Percentiles rank a stretch among this genome's conserved stretches.
These are phyloP conservation scores for Anthopleura xanthogrammica DNA, from an alignment of 92 coral and sea anemone species.

Conservation along the genomic window DNA sequence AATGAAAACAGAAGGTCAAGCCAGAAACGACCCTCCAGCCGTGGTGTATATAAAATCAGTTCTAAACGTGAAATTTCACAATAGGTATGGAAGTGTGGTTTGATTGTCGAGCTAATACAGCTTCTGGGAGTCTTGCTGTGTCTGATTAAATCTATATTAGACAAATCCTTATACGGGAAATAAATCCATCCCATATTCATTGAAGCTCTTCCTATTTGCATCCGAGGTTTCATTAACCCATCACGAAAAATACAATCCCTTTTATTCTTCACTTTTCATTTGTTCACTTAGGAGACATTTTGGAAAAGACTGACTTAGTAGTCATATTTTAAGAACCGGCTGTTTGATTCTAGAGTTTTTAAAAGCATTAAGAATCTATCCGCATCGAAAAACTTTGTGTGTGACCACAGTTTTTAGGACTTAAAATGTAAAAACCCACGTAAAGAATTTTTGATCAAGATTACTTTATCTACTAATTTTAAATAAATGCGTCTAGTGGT, in stretches of 20 bases:
- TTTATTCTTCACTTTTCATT: too few species aligned
- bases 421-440: neutral
- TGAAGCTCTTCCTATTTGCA: neutral
- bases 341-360: too few species aligned
- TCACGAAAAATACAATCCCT: neutral
- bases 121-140: neutral
- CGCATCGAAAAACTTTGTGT: neutral
- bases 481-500: neutral
- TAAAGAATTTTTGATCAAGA: neutral
- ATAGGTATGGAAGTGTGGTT: neutral
- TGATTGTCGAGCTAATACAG: neutral
- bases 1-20: too few species aligned
- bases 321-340: too few species aligned
- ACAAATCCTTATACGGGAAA: neutral
- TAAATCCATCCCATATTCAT: neutral
- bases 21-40: too few species aligned
- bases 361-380: too few species aligned
- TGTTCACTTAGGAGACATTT: too few species aligned
- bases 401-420: neutral
- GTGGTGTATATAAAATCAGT: too few species aligned
- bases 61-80: neutral
- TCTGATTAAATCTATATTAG: neutral
- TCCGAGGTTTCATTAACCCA: neutral
- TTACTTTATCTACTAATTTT: neutral
- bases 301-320: too few species aligned